Percentiles rank a stretch among this genome's conserved stretches.
phyloP scores from a whole-genome alignment of 2,113 vertebrate genomes.

The Phyllopteryx taeniolatus region DNA sequence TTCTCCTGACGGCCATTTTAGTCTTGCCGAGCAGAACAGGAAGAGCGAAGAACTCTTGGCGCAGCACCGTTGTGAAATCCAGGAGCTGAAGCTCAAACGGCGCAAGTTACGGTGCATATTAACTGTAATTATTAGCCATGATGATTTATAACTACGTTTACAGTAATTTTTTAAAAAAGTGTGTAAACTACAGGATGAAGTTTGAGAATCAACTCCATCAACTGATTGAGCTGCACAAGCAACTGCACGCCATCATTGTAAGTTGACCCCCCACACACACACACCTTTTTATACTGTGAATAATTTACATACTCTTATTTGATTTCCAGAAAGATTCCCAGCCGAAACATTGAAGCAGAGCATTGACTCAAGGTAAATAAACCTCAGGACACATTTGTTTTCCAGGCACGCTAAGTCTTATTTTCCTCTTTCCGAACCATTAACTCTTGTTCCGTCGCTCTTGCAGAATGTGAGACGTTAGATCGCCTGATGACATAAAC shows the following conservation, averaged over 20 bases:
- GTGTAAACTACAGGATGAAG: constrained; percentile 56
- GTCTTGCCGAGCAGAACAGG: constrained; percentile 59
- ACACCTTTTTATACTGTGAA: too few species aligned
- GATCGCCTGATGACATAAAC: constrained; percentile 36
- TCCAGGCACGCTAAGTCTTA: constrained; percentile 43
- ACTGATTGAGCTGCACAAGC: constrained; percentile 71
- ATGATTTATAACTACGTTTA: not conserved
- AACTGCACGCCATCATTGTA: constrained; percentile 68
- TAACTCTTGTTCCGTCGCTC: constrained; percentile 9
- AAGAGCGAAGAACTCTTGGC: constrained; percentile 59
- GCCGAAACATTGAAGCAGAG: constrained; percentile 54
- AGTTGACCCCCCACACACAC: constrained; percentile 22
- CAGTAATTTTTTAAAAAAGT: not conserved
- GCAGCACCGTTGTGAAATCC: constrained; percentile 68
- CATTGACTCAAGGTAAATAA: constrained; percentile 8
- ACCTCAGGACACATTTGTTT: constrained; percentile 57
- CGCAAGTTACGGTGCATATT: constrained; percentile 66
- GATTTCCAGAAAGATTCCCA: constrained; percentile 63
- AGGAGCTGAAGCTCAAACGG: constrained; percentile 69
- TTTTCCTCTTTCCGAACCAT: constrained; percentile 13
- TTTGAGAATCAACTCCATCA: constrained; percentile 74
- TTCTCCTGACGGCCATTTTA: constrained; percentile 32
- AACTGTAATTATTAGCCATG: not conserved
- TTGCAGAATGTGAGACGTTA: constrained; percentile 62
- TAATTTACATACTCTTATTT: not conserved